phyloP scores from a whole-genome alignment of 2,888 invertebrate species.

The Hybos culiciformis region DNA sequence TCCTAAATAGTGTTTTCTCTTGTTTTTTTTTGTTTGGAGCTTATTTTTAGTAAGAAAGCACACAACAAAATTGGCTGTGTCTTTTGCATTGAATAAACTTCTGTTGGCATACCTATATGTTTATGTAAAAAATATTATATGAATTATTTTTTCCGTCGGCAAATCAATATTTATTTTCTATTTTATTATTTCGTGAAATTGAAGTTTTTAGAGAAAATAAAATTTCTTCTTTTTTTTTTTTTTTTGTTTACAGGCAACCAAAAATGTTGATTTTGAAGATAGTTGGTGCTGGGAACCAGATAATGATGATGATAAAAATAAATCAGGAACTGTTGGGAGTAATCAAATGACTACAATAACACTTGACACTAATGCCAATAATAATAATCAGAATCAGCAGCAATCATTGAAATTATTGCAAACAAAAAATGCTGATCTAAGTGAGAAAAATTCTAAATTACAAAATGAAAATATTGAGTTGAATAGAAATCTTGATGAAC shows the following conservation, averaged over 20 bases:
- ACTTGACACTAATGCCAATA: constrained; percentile 17
- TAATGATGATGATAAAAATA: constrained; percentile 17
- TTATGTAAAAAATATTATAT: too few relatives aligned
- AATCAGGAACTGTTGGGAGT: constrained; percentile 20
- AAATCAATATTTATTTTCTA: too few relatives aligned
- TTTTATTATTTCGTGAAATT: too few relatives aligned
- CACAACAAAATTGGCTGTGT: too few relatives aligned
- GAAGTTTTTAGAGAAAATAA: neutral
- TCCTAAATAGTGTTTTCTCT: too few relatives aligned
- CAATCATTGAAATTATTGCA: constrained; percentile 30
- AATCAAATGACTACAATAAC: constrained; percentile 23
- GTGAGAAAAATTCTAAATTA: constrained; percentile 36
- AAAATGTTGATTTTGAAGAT: constrained; percentile 26
- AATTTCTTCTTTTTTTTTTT: neutral
- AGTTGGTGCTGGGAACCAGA: constrained; percentile 37
- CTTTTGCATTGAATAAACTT: too few relatives aligned
- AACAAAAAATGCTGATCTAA: constrained; percentile 37
- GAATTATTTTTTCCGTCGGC: too few relatives aligned
- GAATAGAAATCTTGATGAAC: constrained; percentile 47
- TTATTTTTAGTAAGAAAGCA: too few relatives aligned
- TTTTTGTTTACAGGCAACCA: constrained; percentile 17
- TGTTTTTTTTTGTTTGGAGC: too few relatives aligned
- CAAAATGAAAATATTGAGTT: constrained; percentile 36
- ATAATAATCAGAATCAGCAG: constrained; percentile 37
- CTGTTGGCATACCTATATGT: too few relatives aligned